Evolutionary conservation across 1,140 invertebrate species (phyloP), one percentile per base, ranked within the genome.

Genomic region (Octopus bimaculoides): DNA sequence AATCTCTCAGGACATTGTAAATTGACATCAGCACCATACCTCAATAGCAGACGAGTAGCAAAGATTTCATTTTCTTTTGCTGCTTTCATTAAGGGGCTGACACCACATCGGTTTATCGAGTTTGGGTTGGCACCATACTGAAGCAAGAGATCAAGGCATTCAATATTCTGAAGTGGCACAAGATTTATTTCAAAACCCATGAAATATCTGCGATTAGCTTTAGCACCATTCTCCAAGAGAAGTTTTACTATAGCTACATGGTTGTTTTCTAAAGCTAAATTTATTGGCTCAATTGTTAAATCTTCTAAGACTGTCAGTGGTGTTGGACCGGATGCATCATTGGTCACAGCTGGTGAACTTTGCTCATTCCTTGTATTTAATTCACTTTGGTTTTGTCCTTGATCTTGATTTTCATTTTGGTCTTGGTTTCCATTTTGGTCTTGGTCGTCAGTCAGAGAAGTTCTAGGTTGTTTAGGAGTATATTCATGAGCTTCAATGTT

Each of bases 141-240:
- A 26, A 97, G 91, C 78, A 97, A 88, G 77, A 97, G 89, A 87
- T 96, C 94, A 88, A 97, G 89, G 85, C 94, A 96, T 80, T 95
- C 93, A 73, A 95, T 90, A 84, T 97, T 83, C 54, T 95, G 84
- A 92, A 88, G 17, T 91, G 93, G 53, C 4, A 97, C 93, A 73
- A 97, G 90, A 87, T 96, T 97, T 78, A 97, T 95, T 90, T 97
- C 96, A 0, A 95, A 93, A 4, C 96, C 96, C 85, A 97, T 95
- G 90, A 97, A 97, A 84, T 90, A 90, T 73, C 91, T 85, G 92
- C 93, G 90, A 85, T 93, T 92, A 14, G 92, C 90, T 84, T 92
- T 90, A 7, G 93, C 93, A 1, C 93, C 92, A 93, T 95, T 89
- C 93, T 96, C 79, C 93, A 93, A 92, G 84, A 93, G 85, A 75